Conservation (phyloP, 1,140 invertebrate species). For the Drosophila takahashii region DNA sequence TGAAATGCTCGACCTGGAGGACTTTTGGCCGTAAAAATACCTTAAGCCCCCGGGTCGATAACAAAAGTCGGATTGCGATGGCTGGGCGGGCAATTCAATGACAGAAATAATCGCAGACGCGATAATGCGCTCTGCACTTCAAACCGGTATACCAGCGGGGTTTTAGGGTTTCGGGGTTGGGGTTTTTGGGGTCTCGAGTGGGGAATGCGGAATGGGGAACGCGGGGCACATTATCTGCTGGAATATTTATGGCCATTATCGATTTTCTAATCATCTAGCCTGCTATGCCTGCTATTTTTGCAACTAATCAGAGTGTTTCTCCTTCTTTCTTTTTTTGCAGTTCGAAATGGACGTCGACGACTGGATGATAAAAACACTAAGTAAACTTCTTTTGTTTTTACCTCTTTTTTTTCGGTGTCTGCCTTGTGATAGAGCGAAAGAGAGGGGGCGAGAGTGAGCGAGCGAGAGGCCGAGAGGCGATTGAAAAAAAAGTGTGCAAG, state of each 20-base stretch:
- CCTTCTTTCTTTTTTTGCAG: constrained; percentile 23
- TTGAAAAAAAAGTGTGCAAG: constrained; percentile 52
- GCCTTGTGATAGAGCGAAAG: constrained; percentile 25
- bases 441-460: constrained; percentile 7
- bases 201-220: neutral
- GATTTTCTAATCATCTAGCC: constrained; percentile 49
- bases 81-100: constrained; percentile 26
- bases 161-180: neutral
- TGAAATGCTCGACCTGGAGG: neutral
- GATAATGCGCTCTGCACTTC: constrained; percentile 41
- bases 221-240: constrained; percentile 32
- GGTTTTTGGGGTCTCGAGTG: neutral
- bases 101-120: constrained; percentile 39
- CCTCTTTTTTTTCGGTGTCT: constrained; percentile 20
- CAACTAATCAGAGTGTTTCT: constrained; percentile 37
- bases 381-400: constrained; percentile 23
- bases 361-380: constrained; percentile 16
- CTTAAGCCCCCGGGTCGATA: constrained; percentile 25
- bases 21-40: constrained; percentile 31
- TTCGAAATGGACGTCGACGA: constrained; percentile 12
- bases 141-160: constrained; percentile 13
- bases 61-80: constrained; percentile 19
- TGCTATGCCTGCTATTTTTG: constrained; percentile 23
- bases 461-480: constrained; percentile 16
- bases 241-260: constrained; percentile 51